Percentiles rank a stretch among this genome's conserved stretches.
These are phyloP conservation scores for Thera britannica DNA, from an alignment of 2,888 invertebrate species.

Conservation along the genomic window DNA sequence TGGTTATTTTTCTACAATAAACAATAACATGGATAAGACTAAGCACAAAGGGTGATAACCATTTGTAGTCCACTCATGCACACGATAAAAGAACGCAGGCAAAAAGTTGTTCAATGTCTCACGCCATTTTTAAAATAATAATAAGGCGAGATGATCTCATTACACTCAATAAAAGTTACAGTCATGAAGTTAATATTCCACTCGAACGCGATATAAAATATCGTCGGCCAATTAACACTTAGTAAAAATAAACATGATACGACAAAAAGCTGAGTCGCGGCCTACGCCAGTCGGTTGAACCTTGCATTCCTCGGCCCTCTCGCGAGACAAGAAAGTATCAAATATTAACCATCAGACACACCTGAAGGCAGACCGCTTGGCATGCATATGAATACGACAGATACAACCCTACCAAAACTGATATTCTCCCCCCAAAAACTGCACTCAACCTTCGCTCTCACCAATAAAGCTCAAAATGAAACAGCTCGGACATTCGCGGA, in stretches of 20 bases:
- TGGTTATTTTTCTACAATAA: background rate
- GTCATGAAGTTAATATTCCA: conserved; percentile 34
- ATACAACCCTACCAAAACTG: conserved; percentile 53
- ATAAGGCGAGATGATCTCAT: conserved; percentile 17
- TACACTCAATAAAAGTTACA: conserved; percentile 14
- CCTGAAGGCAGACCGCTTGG: conserved; percentile 76
- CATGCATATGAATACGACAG: conserved; percentile 78
- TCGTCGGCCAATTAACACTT: conserved; percentile 54
- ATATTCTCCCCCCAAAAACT: conserved; percentile 39
- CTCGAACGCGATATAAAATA: conserved; percentile 41
- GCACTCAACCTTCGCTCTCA: conserved; percentile 40
- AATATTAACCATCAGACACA: conserved; percentile 81
- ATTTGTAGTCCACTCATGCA: conserved; percentile 4
- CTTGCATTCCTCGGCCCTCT: conserved; percentile 61
- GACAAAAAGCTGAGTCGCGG: conserved; percentile 49
- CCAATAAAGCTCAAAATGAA: conserved; percentile 54
- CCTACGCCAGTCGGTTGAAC: conserved; percentile 49
- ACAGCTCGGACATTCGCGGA: conserved; percentile 34
- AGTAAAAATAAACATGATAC: conserved; percentile 45
- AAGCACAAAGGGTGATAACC: background rate
- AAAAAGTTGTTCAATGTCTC: conserved; percentile 13
- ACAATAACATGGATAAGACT: background rate
- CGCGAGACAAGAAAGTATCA: conserved; percentile 80
- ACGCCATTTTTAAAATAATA: conserved; percentile 13
- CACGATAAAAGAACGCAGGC: conserved; percentile 1